Conservation (phyloP, 2,797 vertebrate species). For the Pitangus sulphuratus region DNA sequence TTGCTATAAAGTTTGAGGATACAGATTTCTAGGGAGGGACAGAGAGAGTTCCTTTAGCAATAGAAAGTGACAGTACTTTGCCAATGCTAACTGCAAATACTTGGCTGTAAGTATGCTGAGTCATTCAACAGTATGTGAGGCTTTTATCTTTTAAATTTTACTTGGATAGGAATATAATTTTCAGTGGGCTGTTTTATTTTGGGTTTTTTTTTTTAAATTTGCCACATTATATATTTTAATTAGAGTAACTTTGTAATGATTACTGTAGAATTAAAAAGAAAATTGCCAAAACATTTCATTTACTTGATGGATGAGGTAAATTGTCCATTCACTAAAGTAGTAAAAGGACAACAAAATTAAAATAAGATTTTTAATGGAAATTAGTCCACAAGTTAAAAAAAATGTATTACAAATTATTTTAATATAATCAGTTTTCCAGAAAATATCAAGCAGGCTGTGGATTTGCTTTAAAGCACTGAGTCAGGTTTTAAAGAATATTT, state of each 20-base stretch:
- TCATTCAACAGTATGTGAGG: background rate
- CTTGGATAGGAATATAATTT: background rate
- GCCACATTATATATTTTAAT: background rate
- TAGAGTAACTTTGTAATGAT: background rate
- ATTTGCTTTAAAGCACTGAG: background rate
- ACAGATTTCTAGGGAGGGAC: background rate
- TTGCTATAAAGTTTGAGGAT: background rate
- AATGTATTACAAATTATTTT: background rate
- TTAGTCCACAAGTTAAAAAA: background rate
- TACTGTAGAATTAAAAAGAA: background rate
- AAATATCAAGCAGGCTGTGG: background rate
- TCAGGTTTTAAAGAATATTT: background rate
- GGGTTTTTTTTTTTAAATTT: background rate
- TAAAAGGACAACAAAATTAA: background rate
- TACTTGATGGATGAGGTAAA: background rate
- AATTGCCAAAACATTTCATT: background rate
- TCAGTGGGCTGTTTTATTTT: background rate
- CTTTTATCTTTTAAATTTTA: background rate
- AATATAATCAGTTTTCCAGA: background rate
- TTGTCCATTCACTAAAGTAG: background rate
- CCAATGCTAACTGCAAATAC: background rate
- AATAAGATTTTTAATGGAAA: background rate
- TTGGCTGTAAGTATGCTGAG: background rate
- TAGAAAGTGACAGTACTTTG: background rate
- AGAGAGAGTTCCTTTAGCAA: background rate